phyloP scores from a whole-genome alignment of 2,888 invertebrate species.

The Altica lythri region DNA sequence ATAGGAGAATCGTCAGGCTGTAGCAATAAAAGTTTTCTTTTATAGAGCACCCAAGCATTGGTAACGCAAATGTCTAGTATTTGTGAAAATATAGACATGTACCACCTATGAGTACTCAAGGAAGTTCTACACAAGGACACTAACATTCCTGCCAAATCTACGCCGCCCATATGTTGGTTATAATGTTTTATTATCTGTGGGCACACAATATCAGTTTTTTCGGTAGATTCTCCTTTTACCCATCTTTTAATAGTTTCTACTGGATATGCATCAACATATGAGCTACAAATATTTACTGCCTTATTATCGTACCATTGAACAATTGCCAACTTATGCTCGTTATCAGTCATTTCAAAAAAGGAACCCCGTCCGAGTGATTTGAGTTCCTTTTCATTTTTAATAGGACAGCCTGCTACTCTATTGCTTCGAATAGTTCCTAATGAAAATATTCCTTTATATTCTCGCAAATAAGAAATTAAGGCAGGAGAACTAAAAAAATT shows the following conservation, averaged over 20 bases:
- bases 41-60: conserved; percentile 21
- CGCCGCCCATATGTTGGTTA: conserved; percentile 15
- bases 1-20: too few relatives aligned
- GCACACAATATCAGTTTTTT: conserved; percentile 7
- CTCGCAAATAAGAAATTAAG: conserved; percentile 6
- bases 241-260: conserved; percentile 17
- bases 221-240: conserved; percentile 11
- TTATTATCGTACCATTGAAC: conserved; percentile 27
- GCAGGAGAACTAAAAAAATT: conserved; percentile 15
- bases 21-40: conserved; percentile 7
- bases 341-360: conserved; percentile 4
- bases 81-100: conserved; percentile 20
- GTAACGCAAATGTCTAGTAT: conserved; percentile 21
- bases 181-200: conserved; percentile 16
- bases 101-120: conserved; percentile 20
- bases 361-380: conserved; percentile 5
- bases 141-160: conserved; percentile 15
- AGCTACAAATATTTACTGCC: conserved; percentile 15
- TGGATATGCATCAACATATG: conserved; percentile 19
- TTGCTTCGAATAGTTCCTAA: conserved; percentile 11
- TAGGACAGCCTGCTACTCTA: conserved; percentile 7
- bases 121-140: conserved; percentile 12
- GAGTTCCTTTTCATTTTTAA: conserved; percentile 10
- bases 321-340: conserved; percentile 11
- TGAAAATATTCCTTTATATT: conserved; percentile 13